phyloP scores from a whole-genome alignment of 2,888 invertebrate genomes.

The Apamea monoglypha region DNA sequence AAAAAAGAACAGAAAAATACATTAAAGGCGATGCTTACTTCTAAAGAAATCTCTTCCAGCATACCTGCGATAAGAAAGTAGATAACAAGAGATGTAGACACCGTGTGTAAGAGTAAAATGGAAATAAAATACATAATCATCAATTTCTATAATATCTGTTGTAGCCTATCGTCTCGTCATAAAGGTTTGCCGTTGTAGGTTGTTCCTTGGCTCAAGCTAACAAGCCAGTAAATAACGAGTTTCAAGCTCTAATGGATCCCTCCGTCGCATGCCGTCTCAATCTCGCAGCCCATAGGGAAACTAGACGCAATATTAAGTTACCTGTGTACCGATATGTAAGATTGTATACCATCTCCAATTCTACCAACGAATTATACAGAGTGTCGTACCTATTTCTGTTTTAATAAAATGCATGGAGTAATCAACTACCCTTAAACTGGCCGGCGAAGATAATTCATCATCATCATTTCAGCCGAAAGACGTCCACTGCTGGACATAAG shows the following conservation, averaged over 20 bases:
- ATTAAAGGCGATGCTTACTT: neutral
- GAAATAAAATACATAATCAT: neutral
- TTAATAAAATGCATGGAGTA: neutral
- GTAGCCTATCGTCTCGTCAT: neutral
- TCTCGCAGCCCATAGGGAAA: slow-evolving; percentile 39
- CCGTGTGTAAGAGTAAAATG: neutral
- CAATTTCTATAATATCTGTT: neutral
- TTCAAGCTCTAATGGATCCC: slow-evolving; percentile 34
- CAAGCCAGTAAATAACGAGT: slow-evolving; percentile 24
- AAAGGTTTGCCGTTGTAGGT: neutral
- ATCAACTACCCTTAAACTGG: neutral
- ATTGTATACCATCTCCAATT: slow-evolving; percentile 6
- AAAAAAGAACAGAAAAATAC: neutral
- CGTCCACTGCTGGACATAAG: no score
- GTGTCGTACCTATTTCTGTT: neutral
- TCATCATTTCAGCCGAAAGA: no score
- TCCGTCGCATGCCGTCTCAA: slow-evolving; percentile 17
- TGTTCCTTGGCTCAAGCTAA: slow-evolving; percentile 19
- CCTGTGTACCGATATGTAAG: neutral
- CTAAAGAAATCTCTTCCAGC: neutral
- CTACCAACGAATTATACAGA: slow-evolving; percentile 1
- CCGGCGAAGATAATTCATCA: neutral
- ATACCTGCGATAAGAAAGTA: neutral
- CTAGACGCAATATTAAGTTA: slow-evolving; percentile 30
- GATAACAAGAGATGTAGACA: neutral